Percentiles rank a stretch among this genome's conserved stretches.
Evolutionary conservation across 2,113 vertebrate species (phyloP).

Genomic region (Platysteira castanea): DNA sequence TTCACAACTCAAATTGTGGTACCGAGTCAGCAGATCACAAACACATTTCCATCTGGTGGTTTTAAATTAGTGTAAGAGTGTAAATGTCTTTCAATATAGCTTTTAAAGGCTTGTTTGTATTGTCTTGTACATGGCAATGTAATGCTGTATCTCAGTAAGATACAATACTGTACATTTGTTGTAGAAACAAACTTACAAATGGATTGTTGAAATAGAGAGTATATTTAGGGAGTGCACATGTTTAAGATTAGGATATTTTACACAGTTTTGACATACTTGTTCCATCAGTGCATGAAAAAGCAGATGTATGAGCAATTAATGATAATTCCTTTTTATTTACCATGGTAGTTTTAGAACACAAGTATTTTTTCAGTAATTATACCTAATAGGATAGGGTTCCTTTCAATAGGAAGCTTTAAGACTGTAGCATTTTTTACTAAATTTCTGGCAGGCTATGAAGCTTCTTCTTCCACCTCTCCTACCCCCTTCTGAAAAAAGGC

Average conservation of each 20-base stretch:
- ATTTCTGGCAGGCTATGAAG: rapidly evolving
- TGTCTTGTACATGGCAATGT: not conserved
- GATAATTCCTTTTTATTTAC: not conserved
- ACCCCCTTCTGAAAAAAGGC: not conserved
- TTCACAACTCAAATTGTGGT: not conserved
- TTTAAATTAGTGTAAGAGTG: not conserved
- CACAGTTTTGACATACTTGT: not conserved
- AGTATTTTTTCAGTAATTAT: not conserved
- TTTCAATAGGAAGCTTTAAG: not conserved
- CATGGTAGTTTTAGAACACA: not conserved
- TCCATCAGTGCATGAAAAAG: not conserved
- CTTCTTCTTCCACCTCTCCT: not conserved
- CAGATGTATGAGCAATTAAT: not conserved
- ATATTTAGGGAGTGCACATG: not conserved
- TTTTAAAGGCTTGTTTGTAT: not conserved
- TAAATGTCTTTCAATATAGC: not conserved
- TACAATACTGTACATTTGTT: not conserved
- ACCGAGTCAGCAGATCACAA: not conserved
- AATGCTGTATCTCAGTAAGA: not conserved
- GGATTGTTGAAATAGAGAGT: not conserved
- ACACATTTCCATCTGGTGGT: not conserved
- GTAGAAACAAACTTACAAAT: not conserved
- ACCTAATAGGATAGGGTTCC: not conserved
- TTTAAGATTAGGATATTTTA: not conserved
- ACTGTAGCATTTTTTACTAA: not conserved